Base-by-base conservation (phyloP, 2,113 vertebrate genomes). In the Seriola rivoliana region DNA sequence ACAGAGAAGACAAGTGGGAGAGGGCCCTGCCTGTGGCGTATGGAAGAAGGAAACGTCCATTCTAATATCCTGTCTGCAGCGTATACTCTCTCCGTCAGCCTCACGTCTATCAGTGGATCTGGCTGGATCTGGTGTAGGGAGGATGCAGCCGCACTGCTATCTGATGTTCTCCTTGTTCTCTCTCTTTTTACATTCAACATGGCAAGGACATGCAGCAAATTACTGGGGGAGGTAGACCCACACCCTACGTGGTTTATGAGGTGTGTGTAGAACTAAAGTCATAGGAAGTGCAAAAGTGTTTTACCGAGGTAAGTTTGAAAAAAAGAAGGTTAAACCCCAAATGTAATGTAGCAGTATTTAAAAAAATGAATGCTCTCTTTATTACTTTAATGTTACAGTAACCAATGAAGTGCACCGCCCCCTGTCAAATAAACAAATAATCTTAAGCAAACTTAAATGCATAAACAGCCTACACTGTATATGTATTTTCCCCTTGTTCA, bases 31-130 rank as follows among this genome's bases (percentile, higher is more conserved):
- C 89, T 73, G 82, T 93, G 90, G 87, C 84, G 81, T 72, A 83
- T 10, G 79, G 82, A 86, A 88, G 84, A 89, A 89, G 89, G 90
- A 93, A 92, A 90, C 81, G 91, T 94, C 92, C 88, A 91, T 92
- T 90, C 84, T 90, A 94, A 93, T 94, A 93, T 94, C 93, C 93
- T 94, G 92, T 93, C 88, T 93, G 83, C 58, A 71, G 81, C 71
- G 40, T 79, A 80, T 55, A 83, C 79, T 76, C 78, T 83, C 81
- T 73, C 81, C 59, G 55, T 90, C 90, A 81, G 85, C 79, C 83
- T 78, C 59, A 73, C 75, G 32, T 89, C 87, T 93, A 93, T 94
- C 93, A 89, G 89, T 58, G 72, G 85, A 94, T 94, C 93, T 93
- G 79, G 82, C 58, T 87, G 89, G 67, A 89, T 89, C 77, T 75